Evolutionary conservation across 2,888 invertebrate species (phyloP), one percentile per base, ranked within the genome.

Genomic region (Andrena fulva): DNA sequence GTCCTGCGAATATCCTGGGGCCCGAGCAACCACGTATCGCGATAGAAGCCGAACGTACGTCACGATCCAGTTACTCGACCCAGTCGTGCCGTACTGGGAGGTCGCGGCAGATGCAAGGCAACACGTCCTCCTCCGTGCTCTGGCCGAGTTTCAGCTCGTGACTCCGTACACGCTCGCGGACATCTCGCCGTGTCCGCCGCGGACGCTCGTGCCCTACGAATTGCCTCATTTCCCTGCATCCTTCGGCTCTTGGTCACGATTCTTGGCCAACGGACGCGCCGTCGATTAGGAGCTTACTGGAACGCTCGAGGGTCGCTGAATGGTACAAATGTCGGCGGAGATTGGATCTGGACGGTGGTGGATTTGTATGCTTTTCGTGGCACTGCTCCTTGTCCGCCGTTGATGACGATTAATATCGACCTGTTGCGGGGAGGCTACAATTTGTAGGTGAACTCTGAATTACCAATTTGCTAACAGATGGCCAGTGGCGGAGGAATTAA

Each of bases 21-120:
- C 1, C 48, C 20, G n/a, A 6, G 24, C n/a, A 81, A 71, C 50
- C 31, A 75, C 68, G 42, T 42, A 77, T 81, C 77, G 62, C 2
- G 76, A 84, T 74, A 63, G 59, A 63, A 77, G 71, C 63, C 66
- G 70, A 82, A 71, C 63, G 69, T 76, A 86, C 82, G 85, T 80
- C 83, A 87, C 85, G 87, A 82, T 87, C 87, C 87, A 87, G 87
- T 87, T 87, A 87, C 82, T 87, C 84, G 87, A 87, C 87, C 85
- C 87, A 75, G 52, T 85, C 63, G 59, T 68, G 67, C 71, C 74
- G 70, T 68, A 60, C 67, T n/a, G 27, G 42, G 60, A 82, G 78
- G 73, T 83, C 81, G 77, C 20, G 35, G 50, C 33, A 59, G 75
- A 74, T 78, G 75, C 67, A 62, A 74, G 74, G 50, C 77, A 74